Evolutionary conservation across 2,797 vertebrate species (phyloP).

Genomic region (Anas bahamensis): DNA sequence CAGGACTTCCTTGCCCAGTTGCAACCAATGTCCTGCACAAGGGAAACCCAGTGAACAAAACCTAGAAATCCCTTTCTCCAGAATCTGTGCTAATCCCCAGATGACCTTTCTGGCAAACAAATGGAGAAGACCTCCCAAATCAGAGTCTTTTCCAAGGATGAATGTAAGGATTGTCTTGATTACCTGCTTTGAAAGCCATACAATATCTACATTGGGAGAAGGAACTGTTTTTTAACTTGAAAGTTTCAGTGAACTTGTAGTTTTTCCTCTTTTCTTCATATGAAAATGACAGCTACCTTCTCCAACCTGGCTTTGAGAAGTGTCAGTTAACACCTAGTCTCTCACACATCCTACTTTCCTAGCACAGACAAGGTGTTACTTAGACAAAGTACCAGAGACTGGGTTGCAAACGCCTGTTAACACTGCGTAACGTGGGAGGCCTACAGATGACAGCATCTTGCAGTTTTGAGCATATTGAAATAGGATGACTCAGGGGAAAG

Average conservation of each 20-base stretch:
- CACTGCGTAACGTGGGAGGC: neutral
- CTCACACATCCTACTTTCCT: conserved; percentile 56
- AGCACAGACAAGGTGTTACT: conserved; percentile 11
- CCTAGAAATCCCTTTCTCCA: neutral
- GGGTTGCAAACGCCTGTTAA: conserved; percentile 5
- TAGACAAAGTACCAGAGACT: conserved; percentile 15
- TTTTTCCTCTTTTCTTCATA: neutral
- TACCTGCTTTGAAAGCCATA: neutral
- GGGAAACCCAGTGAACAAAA: neutral
- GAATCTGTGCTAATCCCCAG: neutral
- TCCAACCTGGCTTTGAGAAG: conserved; percentile 20
- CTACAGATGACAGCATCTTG: conserved; percentile 32
- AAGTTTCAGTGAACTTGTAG: neutral
- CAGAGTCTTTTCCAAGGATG: neutral
- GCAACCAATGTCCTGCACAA: neutral
- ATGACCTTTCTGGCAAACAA: neutral
- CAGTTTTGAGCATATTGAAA: neutral
- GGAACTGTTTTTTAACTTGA: neutral
- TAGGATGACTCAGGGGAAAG: neutral
- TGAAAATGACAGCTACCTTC: neutral
- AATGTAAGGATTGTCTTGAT: neutral
- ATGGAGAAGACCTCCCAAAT: neutral
- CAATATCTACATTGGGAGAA: neutral
- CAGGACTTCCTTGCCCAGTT: neutral
- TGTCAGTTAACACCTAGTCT: conserved; percentile 39